These are phyloP conservation scores for Xenus cinereus DNA, from an alignment of 2,113 vertebrate species.

Conservation along the genomic window DNA sequence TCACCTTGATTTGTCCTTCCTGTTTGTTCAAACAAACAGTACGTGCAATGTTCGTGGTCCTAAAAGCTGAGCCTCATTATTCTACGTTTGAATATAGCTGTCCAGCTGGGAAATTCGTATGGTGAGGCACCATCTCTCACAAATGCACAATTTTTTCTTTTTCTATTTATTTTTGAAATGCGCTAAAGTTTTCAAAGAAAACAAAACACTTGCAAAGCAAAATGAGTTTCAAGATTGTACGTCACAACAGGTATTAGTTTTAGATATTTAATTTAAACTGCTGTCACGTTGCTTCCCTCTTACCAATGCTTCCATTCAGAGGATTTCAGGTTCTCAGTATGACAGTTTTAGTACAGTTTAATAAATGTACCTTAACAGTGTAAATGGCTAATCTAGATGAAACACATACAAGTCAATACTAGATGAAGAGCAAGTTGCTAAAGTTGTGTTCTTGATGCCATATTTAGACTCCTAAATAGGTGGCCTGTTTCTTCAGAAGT, in stretches of 20 bases:
- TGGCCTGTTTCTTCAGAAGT: neutral
- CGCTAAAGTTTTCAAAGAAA: neutral
- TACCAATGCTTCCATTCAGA: neutral
- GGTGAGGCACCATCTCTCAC: neutral
- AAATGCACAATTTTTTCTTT: neutral
- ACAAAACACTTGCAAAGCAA: neutral
- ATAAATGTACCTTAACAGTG: neutral
- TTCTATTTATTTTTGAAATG: neutral
- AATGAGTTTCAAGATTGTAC: neutral
- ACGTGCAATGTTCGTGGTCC: neutral
- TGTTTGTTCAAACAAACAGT: slow-evolving; percentile 20
- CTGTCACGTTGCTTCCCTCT: neutral
- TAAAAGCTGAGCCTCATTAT: neutral
- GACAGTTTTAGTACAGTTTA: neutral
- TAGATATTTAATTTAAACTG: neutral
- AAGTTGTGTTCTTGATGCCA: neutral
- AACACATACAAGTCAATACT: neutral
- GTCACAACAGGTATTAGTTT: neutral
- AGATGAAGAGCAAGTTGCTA: neutral
- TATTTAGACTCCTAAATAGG: neutral
- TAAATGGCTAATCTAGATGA: neutral
- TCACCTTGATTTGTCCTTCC: slow-evolving; percentile 64
- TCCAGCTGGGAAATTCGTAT: neutral
- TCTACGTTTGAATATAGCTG: neutral
- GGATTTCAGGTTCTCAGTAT: neutral